Conservation (phyloP, 35 echinoderm and acorn worm species). For the Hemicentrotus pulcherrimus region DNA sequence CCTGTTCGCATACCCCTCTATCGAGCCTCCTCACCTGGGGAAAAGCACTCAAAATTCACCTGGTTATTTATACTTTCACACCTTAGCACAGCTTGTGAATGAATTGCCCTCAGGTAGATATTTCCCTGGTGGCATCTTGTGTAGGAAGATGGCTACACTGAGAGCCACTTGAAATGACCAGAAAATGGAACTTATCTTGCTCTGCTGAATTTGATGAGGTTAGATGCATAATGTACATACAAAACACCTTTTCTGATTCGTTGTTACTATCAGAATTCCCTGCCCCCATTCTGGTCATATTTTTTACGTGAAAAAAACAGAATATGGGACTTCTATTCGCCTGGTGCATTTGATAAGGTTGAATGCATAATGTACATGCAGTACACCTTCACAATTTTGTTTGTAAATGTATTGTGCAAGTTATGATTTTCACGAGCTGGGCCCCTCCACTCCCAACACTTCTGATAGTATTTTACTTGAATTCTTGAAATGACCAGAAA, state of each 20-base stretch:
- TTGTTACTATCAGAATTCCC: neutral
- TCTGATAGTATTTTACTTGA: no score
- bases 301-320: neutral
- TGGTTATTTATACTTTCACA: constrained; percentile 42
- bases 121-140: constrained; percentile 24
- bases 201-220: neutral
- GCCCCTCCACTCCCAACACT: no score
- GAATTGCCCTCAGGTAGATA: constrained; percentile 23
- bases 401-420: no score
- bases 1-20: neutral
- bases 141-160: neutral
- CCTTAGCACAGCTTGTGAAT: constrained; percentile 4
- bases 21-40: neutral
- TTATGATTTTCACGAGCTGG: no score
- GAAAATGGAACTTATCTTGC: neutral
- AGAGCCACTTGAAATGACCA: constrained; percentile 2
- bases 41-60: constrained; percentile 17
- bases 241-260: neutral
- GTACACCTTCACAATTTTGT: no score
- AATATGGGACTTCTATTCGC: neutral
- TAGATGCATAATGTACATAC: neutral
- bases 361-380: no score
- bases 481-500: no score
- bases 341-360: no score
- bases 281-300: neutral